Base-by-base conservation (phyloP, 2,888 invertebrate genomes). In the Chrysolina oricalcia region DNA sequence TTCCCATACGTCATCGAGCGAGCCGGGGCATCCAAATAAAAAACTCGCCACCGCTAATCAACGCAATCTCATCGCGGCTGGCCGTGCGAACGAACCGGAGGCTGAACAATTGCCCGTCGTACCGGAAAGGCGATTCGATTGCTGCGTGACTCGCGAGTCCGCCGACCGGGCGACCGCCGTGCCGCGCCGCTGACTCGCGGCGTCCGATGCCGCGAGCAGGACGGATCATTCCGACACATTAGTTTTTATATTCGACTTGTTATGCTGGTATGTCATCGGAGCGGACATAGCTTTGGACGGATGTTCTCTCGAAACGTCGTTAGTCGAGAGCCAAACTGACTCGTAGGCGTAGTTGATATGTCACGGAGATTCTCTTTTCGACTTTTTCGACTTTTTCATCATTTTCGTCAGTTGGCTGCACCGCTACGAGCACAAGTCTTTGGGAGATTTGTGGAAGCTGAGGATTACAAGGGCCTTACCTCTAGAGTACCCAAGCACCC, bases 181-280 rank as follows among this genome's bases (percentile, higher is more conserved):
- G 63, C 69, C 53, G 53, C 73, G 68, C 63, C 50, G 53, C n/a
- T 23, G 68, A 53, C 41, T 19, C 43, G 63, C 40, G 53, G 23
- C 35, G 59, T 15, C 35, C 50, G 46, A 41, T 53, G 53, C 11
- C 27, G 59, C 27, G 1, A 6, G 15, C 35, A 41, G 56, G 63
- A 72, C 69, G 64, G 63, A 72, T 75, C 72, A 72, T 75, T 75
- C 75, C 72, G 69, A 72, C 56, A 75, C 75, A 72, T 75, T 75
- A 64, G 56, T 72, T 75, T 75, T 75, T 75, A 75, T 72, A 69
- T 68, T 68, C 40, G 53, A 21, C 68, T 53, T 11, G 56, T 3
- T 68, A 19, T 40, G 19, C 23, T 59, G 59, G 27, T 15, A 8
- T 27, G n/a, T 59, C 35, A 10, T 15, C 35, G 27, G 0, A n/a